Evolutionary conservation across 1,140 invertebrate species (phyloP).

Genomic region (Drosophila varians): DNA sequence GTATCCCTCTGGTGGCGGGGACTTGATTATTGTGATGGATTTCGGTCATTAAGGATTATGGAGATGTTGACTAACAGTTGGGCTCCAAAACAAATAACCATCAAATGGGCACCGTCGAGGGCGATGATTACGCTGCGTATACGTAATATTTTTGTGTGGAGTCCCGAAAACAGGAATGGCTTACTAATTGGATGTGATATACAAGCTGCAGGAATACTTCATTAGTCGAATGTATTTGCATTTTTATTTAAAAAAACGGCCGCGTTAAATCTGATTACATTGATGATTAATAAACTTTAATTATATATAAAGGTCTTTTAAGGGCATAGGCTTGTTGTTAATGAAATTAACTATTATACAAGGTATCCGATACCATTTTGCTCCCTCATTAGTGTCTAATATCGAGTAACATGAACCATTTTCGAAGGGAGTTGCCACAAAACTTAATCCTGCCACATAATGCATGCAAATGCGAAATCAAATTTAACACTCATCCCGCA

Average conservation of each 20-base stretch:
- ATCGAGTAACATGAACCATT: conserved; percentile 12
- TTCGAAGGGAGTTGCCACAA: neutral
- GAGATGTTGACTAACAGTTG: conserved; percentile 28
- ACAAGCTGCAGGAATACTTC: no score
- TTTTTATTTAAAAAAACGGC: no score
- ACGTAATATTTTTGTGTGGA: conserved; percentile 8
- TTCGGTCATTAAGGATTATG: conserved; percentile 60
- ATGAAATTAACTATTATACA: no score
- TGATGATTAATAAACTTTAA: no score
- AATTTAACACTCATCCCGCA: conserved; percentile 43
- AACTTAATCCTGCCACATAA: conserved; percentile 49
- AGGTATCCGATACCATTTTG: neutral
- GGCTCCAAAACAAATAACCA: conserved; percentile 11
- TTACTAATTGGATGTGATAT: neutral
- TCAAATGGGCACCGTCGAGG: neutral
- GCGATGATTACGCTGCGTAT: conserved; percentile 30
- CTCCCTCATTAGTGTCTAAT: conserved; percentile 13
- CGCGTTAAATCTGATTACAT: no score
- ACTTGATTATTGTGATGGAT: conserved; percentile 77
- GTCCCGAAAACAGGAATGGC: neutral
- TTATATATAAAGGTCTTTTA: no score
- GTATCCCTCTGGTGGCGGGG: neutral
- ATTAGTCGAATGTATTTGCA: no score
- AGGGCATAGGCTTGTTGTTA: no score
- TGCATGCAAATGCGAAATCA: conserved; percentile 62